Evolutionary conservation across 2,113 vertebrate genomes (phyloP), one percentile per base, ranked within the genome.

Genomic region (Corythaixoides concolor): DNA sequence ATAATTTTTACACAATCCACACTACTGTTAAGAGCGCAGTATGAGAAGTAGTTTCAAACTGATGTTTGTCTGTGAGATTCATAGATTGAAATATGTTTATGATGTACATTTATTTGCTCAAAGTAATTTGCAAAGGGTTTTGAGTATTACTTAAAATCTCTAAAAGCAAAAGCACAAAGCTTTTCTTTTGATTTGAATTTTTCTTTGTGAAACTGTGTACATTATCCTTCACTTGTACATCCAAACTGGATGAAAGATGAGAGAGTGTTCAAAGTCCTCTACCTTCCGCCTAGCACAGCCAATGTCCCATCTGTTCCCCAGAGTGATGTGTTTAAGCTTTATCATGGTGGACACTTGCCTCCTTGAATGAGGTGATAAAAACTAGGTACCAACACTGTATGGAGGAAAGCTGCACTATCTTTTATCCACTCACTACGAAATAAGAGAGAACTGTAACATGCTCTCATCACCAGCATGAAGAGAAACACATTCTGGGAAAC

Each of bases 271-370:
- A 26, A 56, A 89, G 67, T 66, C 23, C 21, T 84, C 55, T 56
- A 2, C 68, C 43, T 90, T 87, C 84, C 60, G 78, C 83, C 81
- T 37, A 88, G 85, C 81, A 83, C 24, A 93, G 63, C 5, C 33
- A 11, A 45, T 8, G 2, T 76, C 68, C 58, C 89, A 45, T 88
- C 69, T 78, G 27, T 67, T 96, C 67, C 82, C n/a, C 50, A 66
- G 53, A 66, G 22, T 45, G 83, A 89, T 0, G 2, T 78, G 47
- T 74, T 91, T 66, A 91, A 78, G 59, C 32, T 69, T 95, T 93
- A 90, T 82, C 84, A 28, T 60, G 70, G 84, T 72, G 77, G 62
- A 90, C 82, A 88, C 53, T 80, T 84, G 90, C 56, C 52, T 95
- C 60, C 83, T 88, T 77, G 60, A 95, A 90, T 13, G 37, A 84